Conservation (phyloP, 2,888 invertebrate genomes). For the Metallyticus violacea region DNA sequence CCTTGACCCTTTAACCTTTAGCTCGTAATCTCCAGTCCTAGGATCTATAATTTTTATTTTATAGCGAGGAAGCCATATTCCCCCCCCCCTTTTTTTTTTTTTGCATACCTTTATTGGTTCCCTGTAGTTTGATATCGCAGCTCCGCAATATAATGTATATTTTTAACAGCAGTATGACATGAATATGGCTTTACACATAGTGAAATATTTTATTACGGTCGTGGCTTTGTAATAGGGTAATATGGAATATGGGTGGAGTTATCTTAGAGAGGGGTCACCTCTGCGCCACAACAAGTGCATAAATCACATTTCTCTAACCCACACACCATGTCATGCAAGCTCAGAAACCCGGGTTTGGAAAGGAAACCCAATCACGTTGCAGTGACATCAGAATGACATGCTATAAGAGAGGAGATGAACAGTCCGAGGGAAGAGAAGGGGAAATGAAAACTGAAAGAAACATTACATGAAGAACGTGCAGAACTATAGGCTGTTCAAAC, state of each 20-base stretch:
- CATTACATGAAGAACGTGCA: background rate
- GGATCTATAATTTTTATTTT: background rate
- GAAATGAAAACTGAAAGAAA: background rate
- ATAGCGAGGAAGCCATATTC: background rate
- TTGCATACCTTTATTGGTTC: background rate
- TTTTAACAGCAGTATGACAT: background rate
- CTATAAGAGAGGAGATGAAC: background rate
- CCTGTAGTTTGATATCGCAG: background rate
- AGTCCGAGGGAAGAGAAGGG: background rate
- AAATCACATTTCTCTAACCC: background rate
- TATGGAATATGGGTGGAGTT: too few relatives aligned
- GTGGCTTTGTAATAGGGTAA: background rate
- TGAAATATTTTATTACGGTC: background rate
- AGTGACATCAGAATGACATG: background rate
- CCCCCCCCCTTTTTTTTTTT: background rate
- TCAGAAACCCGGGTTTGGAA: too few relatives aligned
- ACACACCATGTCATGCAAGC: background rate
- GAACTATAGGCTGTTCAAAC: background rate
- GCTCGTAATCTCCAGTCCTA: background rate
- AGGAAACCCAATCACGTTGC: background rate
- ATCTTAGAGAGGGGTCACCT: background rate
- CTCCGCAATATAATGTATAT: background rate
- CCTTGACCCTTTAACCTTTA: too few relatives aligned
- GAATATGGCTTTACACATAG: background rate
- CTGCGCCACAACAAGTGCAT: background rate